A percentile compares a stretch with the other conserved stretches of the same genome.
Evolutionary conservation across 2,888 invertebrate species (phyloP).

Genomic region (Spicauda simplicius): DNA sequence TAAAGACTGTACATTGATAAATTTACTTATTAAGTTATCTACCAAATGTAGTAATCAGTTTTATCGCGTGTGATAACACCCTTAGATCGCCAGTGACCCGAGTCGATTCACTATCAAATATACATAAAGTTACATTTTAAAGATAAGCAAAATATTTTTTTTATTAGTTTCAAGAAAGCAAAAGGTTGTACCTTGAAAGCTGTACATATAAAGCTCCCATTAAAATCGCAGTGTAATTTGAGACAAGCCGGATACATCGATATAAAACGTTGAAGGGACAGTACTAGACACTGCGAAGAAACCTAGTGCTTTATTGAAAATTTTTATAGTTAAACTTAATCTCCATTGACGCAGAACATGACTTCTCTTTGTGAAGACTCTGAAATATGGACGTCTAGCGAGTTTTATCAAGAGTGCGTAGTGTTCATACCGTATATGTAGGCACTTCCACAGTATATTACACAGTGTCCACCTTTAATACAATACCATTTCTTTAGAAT

Average conservation of each 20-base stretch:
- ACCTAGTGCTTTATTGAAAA: conserved; percentile 81
- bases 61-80: not conserved
- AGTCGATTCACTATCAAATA: conserved; percentile 79
- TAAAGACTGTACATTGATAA: not conserved
- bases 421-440: not conserved
- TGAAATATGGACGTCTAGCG: not conserved
- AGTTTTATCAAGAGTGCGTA: not conserved
- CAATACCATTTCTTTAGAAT: no score
- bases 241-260: conserved; percentile 34
- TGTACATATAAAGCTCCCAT: conserved; percentile 36
- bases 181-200: conserved; percentile 58
- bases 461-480: no score
- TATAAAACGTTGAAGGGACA: conserved; percentile 43
- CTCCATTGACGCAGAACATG: conserved; percentile 80
- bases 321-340: conserved; percentile 57
- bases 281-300: conserved; percentile 44
- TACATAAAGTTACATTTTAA: conserved; percentile 80
- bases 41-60: not conserved
- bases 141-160: conserved; percentile 59
- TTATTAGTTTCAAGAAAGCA: conserved; percentile 78
- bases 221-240: conserved; percentile 29
- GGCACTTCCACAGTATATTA: not conserved
- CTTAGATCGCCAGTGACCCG: conserved; percentile 54
- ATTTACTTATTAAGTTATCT: not conserved
- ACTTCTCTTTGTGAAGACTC: conserved; percentile 51